Evolutionary conservation across 2,113 vertebrate genomes (phyloP), one percentile per base, ranked within the genome.

Genomic region (Greenwoodochromis staneri): DNA sequence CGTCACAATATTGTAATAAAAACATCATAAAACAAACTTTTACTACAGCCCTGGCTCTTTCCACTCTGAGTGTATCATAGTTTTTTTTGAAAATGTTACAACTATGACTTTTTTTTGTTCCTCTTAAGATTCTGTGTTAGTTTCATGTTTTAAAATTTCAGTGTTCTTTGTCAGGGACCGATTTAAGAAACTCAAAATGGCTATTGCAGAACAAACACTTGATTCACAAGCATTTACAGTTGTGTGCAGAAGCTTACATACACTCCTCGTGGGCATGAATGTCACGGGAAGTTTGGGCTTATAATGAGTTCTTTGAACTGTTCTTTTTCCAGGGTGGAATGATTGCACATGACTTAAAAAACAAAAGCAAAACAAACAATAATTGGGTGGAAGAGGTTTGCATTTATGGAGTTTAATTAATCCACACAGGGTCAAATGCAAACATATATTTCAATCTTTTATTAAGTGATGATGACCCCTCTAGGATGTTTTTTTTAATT

Each of bases 1-100:
- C 2, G 0, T 38, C 61, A 66, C 6, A 8, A 38, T 66, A 66
- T 66, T 38, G 19, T 38, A 66, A 66, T 66, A 2, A 66, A 66
- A 66, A 5, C 29, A 63, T 19, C 34, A 21, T 66, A 66, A 38
- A 66, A 21, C 34, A 8, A 21, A 12, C 1, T 38, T 66, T 38
- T 21, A 38, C 2, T n/a, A 13, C 10, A 38, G 17, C 31, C 31
- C 6, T n/a, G 4, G 10, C 6, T 34, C 3, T 66, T 66, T n/a
- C 61, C 17, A 66, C 34, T 0, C 61, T 63, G 59, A 63, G 0
- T 63, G 31, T 0, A 8, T n/a, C 31, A 1, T 36, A n/a, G 61
- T 36, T 13, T 14, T 36, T 38, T 69, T 69, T 69, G 7, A 21
- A 40, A 69, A 69, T 14, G 36, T 21, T 69, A 1, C 63, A 69